Base-by-base conservation (phyloP, 2,113 vertebrate species). In the Corapipo altera region DNA sequence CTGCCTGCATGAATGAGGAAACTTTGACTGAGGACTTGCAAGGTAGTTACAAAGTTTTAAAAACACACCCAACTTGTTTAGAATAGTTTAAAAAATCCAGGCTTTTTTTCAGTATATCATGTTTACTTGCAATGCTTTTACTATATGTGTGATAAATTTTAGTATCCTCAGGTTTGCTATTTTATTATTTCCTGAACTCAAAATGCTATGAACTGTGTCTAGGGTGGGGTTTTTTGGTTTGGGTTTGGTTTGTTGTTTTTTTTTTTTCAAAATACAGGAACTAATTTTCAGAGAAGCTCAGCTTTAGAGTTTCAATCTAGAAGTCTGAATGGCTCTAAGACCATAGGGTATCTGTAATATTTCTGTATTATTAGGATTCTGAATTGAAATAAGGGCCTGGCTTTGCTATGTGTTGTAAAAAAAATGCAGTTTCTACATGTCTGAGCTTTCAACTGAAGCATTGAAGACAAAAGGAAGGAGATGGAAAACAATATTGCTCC, bases 221-320 rank as follows among this genome's bases (percentile, higher is more conserved):
- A 6, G 21, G 5, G 3, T 49, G 21, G 20, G 3, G 0, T 6
- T 12, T 55, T 46, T 51, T 70, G 8, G 5, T 1, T 46, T 30
- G 5, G 3, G 5, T 43, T 35, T 23, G 3, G 1, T 2, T 5
- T 26, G 21, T 51, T 51, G 33, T 4, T 51, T 23, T 18, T 26
- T 76, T 41, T 28, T 70, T n/a, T 77, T 8, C 41, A 77, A 78
- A 72, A 83, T 55, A 74, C 7, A 59, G 33, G 20, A 91, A 70
- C 9, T 35, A 21, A 51, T 71, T 89, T 74, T 76, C 66, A 69
- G 65, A 85, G 66, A 43, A 17, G 43, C 44, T 89, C 11, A 55
- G 49, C 69, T 64, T 92, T 72, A 62, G 62, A 75, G 72, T 64
- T 85, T 51, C 39, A 64, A 5, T 43, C 39, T 85, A 17, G 8